phyloP scores from a whole-genome alignment of 23 tunicate species.

The Ciona savignyi region DNA sequence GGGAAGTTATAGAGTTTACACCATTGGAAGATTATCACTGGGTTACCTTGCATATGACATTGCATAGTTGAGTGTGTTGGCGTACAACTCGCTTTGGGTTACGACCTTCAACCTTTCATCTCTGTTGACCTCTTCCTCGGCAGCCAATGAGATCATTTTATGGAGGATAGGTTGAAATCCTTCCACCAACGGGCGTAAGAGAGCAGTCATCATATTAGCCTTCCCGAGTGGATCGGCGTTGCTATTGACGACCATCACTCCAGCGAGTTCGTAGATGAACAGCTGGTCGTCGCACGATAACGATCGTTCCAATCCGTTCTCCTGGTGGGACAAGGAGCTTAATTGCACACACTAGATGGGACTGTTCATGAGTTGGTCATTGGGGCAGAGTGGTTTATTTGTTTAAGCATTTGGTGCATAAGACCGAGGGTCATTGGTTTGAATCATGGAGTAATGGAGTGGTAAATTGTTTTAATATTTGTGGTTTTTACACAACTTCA shows the following conservation, averaged over 20 bases:
- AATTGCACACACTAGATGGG: too few species aligned
- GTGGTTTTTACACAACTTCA: too few species aligned
- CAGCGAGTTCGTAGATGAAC: conserved; percentile 80
- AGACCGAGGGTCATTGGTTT: too few species aligned
- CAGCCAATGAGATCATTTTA: conserved; percentile 31
- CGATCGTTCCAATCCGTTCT: conserved; percentile 20
- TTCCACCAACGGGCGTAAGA: conserved; percentile 85
- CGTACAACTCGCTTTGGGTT: conserved; percentile 31
- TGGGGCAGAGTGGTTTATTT: too few species aligned
- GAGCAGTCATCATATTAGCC: conserved; percentile 48
- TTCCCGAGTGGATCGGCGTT: conserved; percentile 20
- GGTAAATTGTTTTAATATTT: too few species aligned
- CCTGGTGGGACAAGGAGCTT: not conserved
- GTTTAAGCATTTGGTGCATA: too few species aligned
- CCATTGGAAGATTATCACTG: too few species aligned
- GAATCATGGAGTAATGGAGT: too few species aligned
- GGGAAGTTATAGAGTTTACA: too few species aligned
- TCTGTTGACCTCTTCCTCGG: not conserved
- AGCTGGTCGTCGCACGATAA: conserved; percentile 82
- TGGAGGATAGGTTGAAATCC: conserved; percentile 43
- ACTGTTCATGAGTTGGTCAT: too few species aligned
- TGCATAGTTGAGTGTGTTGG: conserved; percentile 68
- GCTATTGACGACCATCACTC: conserved; percentile 72
- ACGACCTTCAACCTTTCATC: not conserved
- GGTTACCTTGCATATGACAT: conserved; percentile 92